Percentiles rank a stretch among this genome's conserved stretches.
Evolutionary conservation across 1,140 invertebrate species (phyloP).

Genomic region (Phocides pigmalion): DNA sequence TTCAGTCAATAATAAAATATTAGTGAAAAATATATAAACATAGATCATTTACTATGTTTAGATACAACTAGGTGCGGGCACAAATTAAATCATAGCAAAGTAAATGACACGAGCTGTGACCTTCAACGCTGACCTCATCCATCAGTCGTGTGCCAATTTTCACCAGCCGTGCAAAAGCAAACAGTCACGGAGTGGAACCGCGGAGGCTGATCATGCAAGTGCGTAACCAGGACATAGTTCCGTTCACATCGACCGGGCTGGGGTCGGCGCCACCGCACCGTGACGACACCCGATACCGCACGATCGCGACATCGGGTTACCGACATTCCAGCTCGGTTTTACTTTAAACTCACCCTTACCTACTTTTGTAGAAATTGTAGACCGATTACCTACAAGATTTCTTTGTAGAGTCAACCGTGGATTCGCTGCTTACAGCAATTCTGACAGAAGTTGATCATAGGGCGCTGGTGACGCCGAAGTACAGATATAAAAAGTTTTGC

Average conservation of each 20-base stretch:
- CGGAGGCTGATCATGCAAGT: constrained; percentile 36
- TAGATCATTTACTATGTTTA: too few relatives aligned
- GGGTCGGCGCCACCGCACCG: constrained; percentile 47
- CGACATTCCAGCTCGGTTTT: constrained; percentile 29
- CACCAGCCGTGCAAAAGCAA: constrained; percentile 11
- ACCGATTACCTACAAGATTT: too few relatives aligned
- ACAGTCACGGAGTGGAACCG: constrained; percentile 28
- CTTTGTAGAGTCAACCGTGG: too few relatives aligned
- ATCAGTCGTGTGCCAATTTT: constrained; percentile 16
- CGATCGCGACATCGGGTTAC: constrained; percentile 56
- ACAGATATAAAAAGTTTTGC: too few relatives aligned
- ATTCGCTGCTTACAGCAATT: too few relatives aligned
- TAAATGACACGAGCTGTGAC: constrained; percentile 1
- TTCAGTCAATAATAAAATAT: too few relatives aligned
- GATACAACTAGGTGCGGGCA: too few relatives aligned
- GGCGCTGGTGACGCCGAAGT: too few relatives aligned
- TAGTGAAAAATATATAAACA: too few relatives aligned
- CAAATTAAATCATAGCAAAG: too few relatives aligned
- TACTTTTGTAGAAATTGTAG: too few relatives aligned
- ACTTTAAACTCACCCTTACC: constrained; percentile 15
- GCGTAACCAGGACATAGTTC: constrained; percentile 56
- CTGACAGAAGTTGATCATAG: too few relatives aligned
- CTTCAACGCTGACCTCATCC: constrained; percentile 20
- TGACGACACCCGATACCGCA: constrained; percentile 62
- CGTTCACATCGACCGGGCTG: constrained; percentile 50